Base-by-base conservation (phyloP, 2,113 vertebrate genomes). In the Cottus gobio region DNA sequence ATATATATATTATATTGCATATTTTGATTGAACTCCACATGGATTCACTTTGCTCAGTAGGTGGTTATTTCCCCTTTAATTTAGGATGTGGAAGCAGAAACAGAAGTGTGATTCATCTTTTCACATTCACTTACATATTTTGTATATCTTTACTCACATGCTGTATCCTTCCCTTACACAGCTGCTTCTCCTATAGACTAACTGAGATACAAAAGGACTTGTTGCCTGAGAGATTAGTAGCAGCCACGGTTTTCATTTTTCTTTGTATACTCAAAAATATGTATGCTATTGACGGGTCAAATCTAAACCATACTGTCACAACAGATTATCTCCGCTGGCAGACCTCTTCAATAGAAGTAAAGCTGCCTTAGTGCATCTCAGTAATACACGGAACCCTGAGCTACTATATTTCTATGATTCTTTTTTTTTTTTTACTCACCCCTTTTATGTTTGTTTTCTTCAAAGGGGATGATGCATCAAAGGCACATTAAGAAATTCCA, bases 271-370 rank as follows among this genome's bases (percentile, higher is more conserved):
- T 83, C 42, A 75, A 69, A 80, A 76, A 79, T 72, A 71, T 63
- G 67, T 52, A 13, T 52, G 64, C 83, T 86, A 81, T 81, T 92
- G 79, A 80, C 20, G 46, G 85, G 80, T 89, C 77, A 77, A 76
- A 87, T 84, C 80, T 74, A 82, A 87, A 80, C 75, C 50, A 11
- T 8, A 44, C 86, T 90, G 91, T 92, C 90, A 89, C 74, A 88
- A 77, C 66, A 71, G 73, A 89, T 93, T 91, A 57, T 91, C 64
- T 73, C 76, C 58, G 5, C 80, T 80, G 81, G 80, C 77, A 86
- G 80, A 77, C 56, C 63, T 73, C 79, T 66, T 87, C 54, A 89
- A 64, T 78, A 65, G 78, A 83, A 86, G 75, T 63, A 88, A 84
- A 83, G 76, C 77, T 66, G 77, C 61, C 58, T 84, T n/a, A 42